phyloP scores from a whole-genome alignment of 2,888 invertebrate species.

The Phymatocera aterrima region DNA sequence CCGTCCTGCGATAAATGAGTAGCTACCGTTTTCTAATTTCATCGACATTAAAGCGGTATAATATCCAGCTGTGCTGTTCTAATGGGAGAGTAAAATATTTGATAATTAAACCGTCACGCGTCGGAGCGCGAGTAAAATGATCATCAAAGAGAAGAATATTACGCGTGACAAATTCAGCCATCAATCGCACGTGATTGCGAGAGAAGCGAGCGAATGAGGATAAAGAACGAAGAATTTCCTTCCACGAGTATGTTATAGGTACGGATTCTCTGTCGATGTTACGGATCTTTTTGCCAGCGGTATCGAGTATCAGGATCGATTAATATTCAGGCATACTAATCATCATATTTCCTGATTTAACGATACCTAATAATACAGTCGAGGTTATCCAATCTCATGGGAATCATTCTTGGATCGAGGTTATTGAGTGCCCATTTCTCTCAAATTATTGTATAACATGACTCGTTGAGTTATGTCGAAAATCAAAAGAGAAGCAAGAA shows the following conservation, averaged over 20 bases:
- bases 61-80: background rate
- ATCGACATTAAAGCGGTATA: background rate
- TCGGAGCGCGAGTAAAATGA: background rate
- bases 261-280: background rate
- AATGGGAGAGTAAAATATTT: background rate
- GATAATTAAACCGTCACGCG: background rate
- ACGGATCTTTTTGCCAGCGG: background rate
- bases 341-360: slow-evolving; percentile 6
- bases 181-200: no score
- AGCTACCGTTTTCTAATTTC: background rate
- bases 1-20: background rate
- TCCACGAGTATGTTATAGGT: background rate
- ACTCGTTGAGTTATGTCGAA: slow-evolving; percentile 1
- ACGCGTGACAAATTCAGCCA: no score
- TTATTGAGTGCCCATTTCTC: slow-evolving; percentile 26
- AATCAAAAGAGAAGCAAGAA: background rate
- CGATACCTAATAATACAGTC: slow-evolving; percentile 12
- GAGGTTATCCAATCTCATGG: slow-evolving; percentile 8
- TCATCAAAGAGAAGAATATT: no score
- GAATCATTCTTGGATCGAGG: background rate
- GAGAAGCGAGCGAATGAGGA: no score
- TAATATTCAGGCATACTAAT: background rate
- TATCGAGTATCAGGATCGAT: background rate
- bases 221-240: no score
- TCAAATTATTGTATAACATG: background rate